Conservation (phyloP, 2,888 invertebrate genomes). For the Drosophila testacea region DNA sequence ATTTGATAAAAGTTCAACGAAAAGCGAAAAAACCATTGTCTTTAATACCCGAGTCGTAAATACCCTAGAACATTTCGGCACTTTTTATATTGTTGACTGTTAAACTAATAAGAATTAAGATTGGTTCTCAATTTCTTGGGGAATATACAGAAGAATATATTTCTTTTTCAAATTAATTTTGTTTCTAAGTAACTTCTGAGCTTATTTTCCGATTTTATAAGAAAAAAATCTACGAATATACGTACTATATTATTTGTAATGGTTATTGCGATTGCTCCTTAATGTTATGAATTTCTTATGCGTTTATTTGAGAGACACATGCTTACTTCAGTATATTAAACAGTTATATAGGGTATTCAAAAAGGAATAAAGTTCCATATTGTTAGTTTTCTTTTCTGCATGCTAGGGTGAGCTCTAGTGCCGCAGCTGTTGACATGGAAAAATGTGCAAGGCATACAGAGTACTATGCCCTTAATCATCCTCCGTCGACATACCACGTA, state of each 20-base stretch:
- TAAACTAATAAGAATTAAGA: neutral
- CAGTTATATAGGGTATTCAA: constrained; percentile 1
- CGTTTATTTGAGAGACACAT: too few species aligned
- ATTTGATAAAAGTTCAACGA: constrained; percentile 37
- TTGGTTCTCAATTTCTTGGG: too few species aligned
- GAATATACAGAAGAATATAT: too few species aligned
- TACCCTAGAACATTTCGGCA: neutral
- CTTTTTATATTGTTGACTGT: too few species aligned
- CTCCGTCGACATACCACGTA: constrained; percentile 2
- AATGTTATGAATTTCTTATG: too few species aligned
- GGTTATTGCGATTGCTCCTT: too few species aligned
- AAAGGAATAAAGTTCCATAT: neutral
- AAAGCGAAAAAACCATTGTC: too few species aligned
- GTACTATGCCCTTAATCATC: neutral
- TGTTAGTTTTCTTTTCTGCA: neutral
- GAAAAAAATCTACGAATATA: too few species aligned
- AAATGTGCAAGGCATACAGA: constrained; percentile 39
- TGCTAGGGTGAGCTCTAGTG: constrained; percentile 31
- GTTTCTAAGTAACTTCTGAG: neutral
- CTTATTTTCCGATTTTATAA: neutral
- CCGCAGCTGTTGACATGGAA: constrained; percentile 57
- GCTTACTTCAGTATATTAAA: too few species aligned
- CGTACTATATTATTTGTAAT: too few species aligned
- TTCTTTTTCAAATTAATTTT: too few species aligned
- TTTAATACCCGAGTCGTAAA: constrained; percentile 3